A percentile compares a stretch with the other conserved stretches of the same genome.
phyloP scores from a whole-genome alignment of 1,140 invertebrate species.

The Cepaea nemoralis region DNA sequence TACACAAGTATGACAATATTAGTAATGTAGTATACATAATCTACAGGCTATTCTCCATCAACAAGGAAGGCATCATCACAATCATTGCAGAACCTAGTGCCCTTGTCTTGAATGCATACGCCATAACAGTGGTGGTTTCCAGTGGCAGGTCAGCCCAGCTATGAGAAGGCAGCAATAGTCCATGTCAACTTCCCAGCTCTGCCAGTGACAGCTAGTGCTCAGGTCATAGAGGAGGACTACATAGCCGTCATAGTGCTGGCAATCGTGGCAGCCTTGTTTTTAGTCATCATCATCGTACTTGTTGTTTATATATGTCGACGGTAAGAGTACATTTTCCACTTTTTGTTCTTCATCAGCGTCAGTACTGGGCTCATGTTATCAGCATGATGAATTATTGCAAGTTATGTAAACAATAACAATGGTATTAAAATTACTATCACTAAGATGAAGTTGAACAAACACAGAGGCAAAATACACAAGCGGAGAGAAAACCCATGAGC shows the following conservation, averaged over 20 bases:
- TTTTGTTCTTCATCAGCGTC: neutral
- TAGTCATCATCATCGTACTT: constrained; percentile 53
- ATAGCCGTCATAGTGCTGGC: constrained; percentile 52
- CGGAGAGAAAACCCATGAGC: too few relatives aligned
- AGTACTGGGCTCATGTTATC: neutral
- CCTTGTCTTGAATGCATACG: constrained; percentile 42
- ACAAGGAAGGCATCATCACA: constrained; percentile 22
- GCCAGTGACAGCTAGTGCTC: neutral
- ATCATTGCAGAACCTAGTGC: constrained; percentile 35
- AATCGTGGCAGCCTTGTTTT: constrained; percentile 48
- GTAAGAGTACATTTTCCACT: constrained; percentile 34
- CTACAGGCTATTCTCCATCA: constrained; percentile 42
- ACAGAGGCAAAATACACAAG: too few relatives aligned
- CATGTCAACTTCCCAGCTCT: constrained; percentile 45
- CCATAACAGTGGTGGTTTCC: constrained; percentile 48
- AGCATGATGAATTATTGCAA: neutral
- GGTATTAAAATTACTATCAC: too few relatives aligned
- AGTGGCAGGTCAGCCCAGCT: constrained; percentile 47
- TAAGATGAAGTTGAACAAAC: too few relatives aligned
- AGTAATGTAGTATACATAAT: too few relatives aligned
- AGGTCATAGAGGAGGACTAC: constrained; percentile 24
- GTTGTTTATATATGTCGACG: constrained; percentile 53
- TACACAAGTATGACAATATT: too few relatives aligned
- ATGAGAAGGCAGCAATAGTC: constrained; percentile 45
- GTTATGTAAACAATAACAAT: neutral